Evolutionary conservation across 37 sponge, comb jelly and placozoan genomes (phyloP).

Genomic region (Aplysina aerophoba): DNA sequence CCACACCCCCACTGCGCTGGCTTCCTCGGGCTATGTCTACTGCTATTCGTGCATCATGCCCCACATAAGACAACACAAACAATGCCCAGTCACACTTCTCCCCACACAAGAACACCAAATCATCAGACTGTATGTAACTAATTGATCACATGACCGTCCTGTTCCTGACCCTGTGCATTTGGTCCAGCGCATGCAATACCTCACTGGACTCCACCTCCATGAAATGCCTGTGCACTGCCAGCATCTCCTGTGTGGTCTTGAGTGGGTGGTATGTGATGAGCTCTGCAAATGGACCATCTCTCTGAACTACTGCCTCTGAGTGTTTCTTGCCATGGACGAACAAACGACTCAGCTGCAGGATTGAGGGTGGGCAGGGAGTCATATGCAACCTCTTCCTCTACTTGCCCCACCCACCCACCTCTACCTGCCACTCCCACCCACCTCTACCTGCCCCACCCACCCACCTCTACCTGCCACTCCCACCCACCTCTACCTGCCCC

Average conservation of each 20-base stretch:
- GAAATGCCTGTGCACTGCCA: background rate
- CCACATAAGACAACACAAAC: slow-evolving; percentile 28
- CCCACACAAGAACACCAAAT: slow-evolving; percentile 54
- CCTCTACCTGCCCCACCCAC: too few species aligned
- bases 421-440: too few species aligned
- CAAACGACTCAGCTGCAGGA: background rate
- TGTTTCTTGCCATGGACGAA: slow-evolving; percentile 20
- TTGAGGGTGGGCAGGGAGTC: background rate
- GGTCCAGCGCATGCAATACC: background rate
- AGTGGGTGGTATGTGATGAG: background rate
- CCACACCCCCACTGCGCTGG: slow-evolving; percentile 24
- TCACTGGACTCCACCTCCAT: background rate
- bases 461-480: too few species aligned
- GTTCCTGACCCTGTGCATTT: background rate
- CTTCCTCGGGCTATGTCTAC: slow-evolving; percentile 61
- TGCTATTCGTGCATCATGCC: slow-evolving; percentile 63
- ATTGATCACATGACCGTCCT: background rate
- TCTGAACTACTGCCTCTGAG: background rate
- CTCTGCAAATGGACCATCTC: too few species aligned
- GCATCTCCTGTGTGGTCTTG: background rate
- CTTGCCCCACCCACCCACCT: too few species aligned
- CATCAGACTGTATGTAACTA: slow-evolving; percentile 45
- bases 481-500: too few species aligned
- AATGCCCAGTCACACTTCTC: slow-evolving; percentile 62
- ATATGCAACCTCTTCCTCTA: too few species aligned